Evolutionary conservation across 2,113 vertebrate species (phyloP).

Genomic region (Orientallactaga bullata): DNA sequence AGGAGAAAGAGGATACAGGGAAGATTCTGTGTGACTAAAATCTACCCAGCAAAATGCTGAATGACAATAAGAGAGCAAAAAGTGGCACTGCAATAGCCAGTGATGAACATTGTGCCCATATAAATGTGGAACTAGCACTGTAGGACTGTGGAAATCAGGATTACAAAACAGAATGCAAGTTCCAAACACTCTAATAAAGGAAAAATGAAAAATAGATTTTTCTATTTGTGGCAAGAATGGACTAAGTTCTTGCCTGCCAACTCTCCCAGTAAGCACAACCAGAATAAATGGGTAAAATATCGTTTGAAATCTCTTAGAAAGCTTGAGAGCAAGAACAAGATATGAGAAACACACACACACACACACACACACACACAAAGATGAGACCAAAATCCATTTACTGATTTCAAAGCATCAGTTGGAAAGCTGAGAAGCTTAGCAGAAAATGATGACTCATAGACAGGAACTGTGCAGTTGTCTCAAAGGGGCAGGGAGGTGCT

Average conservation of each 20-base stretch:
- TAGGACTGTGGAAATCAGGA: background rate
- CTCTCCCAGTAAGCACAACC: conserved; percentile 33
- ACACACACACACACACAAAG: background rate
- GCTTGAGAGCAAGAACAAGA: conserved; percentile 36
- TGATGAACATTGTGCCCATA: background rate
- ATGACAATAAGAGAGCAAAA: conserved; percentile 55
- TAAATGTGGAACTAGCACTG: conserved; percentile 19
- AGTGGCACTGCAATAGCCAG: background rate
- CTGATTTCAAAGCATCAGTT: conserved; percentile 58
- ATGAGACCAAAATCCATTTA: conserved; percentile 33
- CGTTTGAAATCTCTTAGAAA: conserved; percentile 35
- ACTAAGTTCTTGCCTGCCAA: conserved; percentile 46
- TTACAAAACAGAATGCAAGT: background rate
- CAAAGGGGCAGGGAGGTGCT: conserved; percentile 52
- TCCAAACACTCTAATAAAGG: conserved; percentile 45
- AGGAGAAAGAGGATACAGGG: conserved; percentile 15
- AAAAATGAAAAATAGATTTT: conserved; percentile 31
- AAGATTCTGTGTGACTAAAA: conserved; percentile 61
- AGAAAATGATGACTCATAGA: conserved; percentile 66
- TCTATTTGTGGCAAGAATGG: conserved; percentile 36
- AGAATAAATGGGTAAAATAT: conserved; percentile 35
- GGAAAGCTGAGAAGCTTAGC: conserved; percentile 61
- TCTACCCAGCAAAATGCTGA: conserved; percentile 52
- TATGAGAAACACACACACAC: background rate
- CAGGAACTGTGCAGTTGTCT: conserved; percentile 54